These are phyloP conservation scores for Corythaixoides concolor DNA, from an alignment of 2,113 vertebrate genomes.

Conservation along the genomic window DNA sequence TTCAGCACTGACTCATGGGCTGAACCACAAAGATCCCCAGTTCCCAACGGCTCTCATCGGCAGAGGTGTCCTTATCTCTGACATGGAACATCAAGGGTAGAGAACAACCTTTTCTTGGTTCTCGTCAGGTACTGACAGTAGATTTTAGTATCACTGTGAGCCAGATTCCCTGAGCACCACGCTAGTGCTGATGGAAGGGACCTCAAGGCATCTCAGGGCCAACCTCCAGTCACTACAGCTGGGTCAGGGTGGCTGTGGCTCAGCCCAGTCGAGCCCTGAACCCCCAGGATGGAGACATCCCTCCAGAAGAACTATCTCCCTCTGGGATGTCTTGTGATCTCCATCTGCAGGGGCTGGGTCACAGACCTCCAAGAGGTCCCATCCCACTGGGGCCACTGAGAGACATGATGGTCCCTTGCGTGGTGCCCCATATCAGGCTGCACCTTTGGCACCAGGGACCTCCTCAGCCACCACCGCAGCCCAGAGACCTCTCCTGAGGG, in stretches of 20 bases:
- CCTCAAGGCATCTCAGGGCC: not conserved
- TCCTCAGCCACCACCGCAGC: not conserved
- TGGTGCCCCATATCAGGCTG: not conserved
- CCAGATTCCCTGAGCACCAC: not conserved
- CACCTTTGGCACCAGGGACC: not conserved
- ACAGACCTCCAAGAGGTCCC: not conserved
- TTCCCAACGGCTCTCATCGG: not conserved
- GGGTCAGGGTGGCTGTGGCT: not conserved
- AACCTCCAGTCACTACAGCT: not conserved
- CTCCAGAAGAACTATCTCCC: not conserved
- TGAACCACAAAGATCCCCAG: not conserved
- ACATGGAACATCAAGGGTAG: accelerated
- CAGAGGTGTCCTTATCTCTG: not conserved
- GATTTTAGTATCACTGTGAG: not conserved
- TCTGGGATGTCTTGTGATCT: not conserved
- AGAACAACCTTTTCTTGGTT: not conserved
- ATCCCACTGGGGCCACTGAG: accelerated
- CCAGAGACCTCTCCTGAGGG: not conserved
- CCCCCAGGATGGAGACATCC: not conserved
- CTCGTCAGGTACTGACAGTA: not conserved
- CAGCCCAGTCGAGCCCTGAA: not conserved
- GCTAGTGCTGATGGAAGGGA: not conserved
- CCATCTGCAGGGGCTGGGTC: no score
- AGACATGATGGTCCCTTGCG: accelerated
- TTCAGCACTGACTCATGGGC: not conserved